Evolutionary conservation across 2,888 invertebrate genomes (phyloP).

Genomic region (Caenorhabditis auriculariae): DNA sequence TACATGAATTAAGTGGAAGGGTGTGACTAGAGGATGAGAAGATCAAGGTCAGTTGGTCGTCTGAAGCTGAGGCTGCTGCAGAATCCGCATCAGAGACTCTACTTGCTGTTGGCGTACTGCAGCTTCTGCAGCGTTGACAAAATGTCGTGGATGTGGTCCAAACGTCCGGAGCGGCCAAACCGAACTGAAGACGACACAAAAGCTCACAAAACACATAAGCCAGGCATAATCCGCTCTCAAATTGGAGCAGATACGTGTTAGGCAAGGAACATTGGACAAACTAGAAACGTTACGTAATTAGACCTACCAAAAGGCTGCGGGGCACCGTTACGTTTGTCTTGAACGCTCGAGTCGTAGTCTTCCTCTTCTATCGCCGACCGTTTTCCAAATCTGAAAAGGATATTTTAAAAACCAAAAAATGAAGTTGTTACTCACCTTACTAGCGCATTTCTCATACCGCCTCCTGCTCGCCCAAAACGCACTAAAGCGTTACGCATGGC

Average conservation of each 20-base stretch:
- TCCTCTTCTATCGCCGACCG: conserved; percentile 27
- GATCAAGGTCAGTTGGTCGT: conserved; percentile 7
- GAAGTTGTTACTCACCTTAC: conserved; percentile 24
- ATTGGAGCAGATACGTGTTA: too few relatives aligned
- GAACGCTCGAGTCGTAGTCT: conserved; percentile 27
- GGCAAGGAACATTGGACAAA: too few relatives aligned
- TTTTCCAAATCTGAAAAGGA: conserved; percentile 43
- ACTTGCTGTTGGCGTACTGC: conserved; percentile 41
- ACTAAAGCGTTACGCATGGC: conserved; percentile 55
- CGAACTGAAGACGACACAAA: conserved; percentile 37
- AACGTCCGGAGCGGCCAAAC: conserved; percentile 50
- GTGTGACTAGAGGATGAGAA: not conserved
- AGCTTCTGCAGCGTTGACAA: conserved; percentile 47
- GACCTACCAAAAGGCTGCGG: conserved; percentile 52
- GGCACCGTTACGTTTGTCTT: conserved; percentile 51
- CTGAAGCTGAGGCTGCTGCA: conserved; percentile 16
- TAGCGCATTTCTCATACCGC: conserved; percentile 52
- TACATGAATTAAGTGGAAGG: conserved; percentile 7
- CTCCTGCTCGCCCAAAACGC: conserved; percentile 47
- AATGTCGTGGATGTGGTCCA: conserved; percentile 54
- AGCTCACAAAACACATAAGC: not conserved
- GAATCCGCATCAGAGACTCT: conserved; percentile 14
- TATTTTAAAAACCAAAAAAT: not conserved
- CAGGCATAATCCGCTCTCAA: too few relatives aligned
- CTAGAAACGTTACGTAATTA: not conserved